These are phyloP conservation scores for Busseola fusca DNA, from an alignment of 2,888 invertebrate species.

Conservation along the genomic window DNA sequence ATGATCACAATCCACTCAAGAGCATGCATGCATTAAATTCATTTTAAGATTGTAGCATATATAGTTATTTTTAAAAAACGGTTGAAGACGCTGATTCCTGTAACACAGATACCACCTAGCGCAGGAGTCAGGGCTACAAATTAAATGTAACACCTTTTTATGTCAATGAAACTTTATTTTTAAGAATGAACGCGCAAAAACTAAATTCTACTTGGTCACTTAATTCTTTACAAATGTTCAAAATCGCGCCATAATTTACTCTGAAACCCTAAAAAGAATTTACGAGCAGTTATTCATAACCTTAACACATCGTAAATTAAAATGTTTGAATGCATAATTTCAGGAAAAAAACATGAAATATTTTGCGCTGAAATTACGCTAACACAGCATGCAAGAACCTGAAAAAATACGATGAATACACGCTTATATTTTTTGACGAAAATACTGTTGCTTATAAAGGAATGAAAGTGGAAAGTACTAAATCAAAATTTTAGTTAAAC, in stretches of 20 bases:
- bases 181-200: not conserved
- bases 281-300: slow-evolving; percentile 45
- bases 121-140: too few relatives aligned
- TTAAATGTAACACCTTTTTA: too few relatives aligned
- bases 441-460: slow-evolving; percentile 1
- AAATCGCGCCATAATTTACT: slow-evolving; percentile 33
- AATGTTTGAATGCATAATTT: slow-evolving; percentile 48
- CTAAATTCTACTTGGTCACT: not conserved
- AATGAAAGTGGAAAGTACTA: not conserved
- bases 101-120: too few relatives aligned
- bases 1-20: too few relatives aligned
- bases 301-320: slow-evolving; percentile 53
- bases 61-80: too few relatives aligned
- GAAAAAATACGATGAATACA: slow-evolving; percentile 28
- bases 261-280: slow-evolving; percentile 26
- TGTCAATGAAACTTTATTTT: too few relatives aligned
- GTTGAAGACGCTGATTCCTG: too few relatives aligned
- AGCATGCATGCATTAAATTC: too few relatives aligned
- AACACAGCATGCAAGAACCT: slow-evolving; percentile 9
- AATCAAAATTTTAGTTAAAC: not conserved
- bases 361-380: slow-evolving; percentile 38
- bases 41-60: too few relatives aligned
- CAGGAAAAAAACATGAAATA: slow-evolving; percentile 36
- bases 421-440: not conserved
- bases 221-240: slow-evolving; percentile 6